Base-by-base conservation (phyloP, 1,140 invertebrate genomes). In the Aphis gossypii region DNA sequence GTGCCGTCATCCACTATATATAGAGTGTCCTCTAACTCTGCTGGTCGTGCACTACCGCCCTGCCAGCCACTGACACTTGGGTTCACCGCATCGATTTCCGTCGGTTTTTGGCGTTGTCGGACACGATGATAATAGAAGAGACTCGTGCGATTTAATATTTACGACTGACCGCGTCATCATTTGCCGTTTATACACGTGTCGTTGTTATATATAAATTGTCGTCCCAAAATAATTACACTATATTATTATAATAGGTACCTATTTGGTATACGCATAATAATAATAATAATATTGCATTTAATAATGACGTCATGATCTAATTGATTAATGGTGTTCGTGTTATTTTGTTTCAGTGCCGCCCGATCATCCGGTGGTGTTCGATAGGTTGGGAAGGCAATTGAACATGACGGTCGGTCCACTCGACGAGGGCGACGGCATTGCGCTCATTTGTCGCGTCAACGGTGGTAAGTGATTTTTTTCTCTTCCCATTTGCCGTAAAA, bases 311-410 rank as follows among this genome's bases (percentile, higher is more conserved):
- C 30, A n/a, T n/a, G 14, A 76, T 41, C 9, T 46, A 38, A 56
- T 89, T 89, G 21, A 90, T 90, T 56, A 41, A 90, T 54, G 51
- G 89, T 30, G 68, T 68, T 90, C 38, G 94, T 90, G 41, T 94
- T 93, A 93, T 95, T 82, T 95, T 95, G 96, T 95, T 94, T 60
- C 96, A 98, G 98, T 98, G 94, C 97, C 97, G 94, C 98, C 98
- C 8, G 97, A 98, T 94, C 96, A 97, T 95, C 97, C 98, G 54
- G 97, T 97, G 93, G 98, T 99, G 94, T 96, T 98, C 94, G 97
- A 98, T 95, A 96, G 97, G 95, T 97, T 96, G 96, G 96, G 97
- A 35, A 96, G 97, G 90, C 96, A 96, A 94, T 96, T 97, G 95
- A 97, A 97, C 94, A 96, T 96, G 94, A 96, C 97, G 20, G 96